Percentiles rank a stretch among this genome's conserved stretches.
phyloP scores from a whole-genome alignment of 2,888 invertebrate genomes.

The Atrina japonica region DNA sequence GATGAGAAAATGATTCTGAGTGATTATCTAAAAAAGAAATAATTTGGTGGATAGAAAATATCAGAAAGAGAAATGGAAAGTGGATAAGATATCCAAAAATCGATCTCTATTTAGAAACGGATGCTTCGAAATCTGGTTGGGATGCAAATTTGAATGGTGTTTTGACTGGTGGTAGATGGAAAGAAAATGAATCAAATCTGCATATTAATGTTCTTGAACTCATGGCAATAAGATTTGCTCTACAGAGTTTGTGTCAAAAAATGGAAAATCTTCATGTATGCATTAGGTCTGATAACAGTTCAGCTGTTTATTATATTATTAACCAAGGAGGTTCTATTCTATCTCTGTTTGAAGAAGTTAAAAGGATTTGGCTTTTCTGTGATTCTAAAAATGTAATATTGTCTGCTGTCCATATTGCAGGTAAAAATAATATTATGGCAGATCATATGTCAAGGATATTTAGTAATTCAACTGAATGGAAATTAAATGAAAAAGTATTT shows the following conservation, averaged over 20 bases:
- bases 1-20: not conserved
- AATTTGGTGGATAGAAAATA: constrained; percentile 34
- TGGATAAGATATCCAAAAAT: constrained; percentile 22
- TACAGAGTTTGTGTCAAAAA: constrained; percentile 26
- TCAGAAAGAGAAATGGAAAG: constrained; percentile 32
- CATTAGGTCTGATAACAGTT: constrained; percentile 36
- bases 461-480: constrained; percentile 42
- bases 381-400: not conserved
- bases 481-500: constrained; percentile 33
- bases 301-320: constrained; percentile 40
- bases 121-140: constrained; percentile 34
- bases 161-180: constrained; percentile 35
- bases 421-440: constrained; percentile 25
- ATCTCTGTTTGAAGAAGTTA: not conserved
- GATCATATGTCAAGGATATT: constrained; percentile 34
- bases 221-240: constrained; percentile 32
- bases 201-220: constrained; percentile 44
- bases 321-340: constrained; percentile 37
- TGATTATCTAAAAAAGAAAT: constrained; percentile 17
- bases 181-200: constrained; percentile 2
- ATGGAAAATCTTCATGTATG: constrained; percentile 23
- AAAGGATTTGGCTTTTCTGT: constrained; percentile 22
- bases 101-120: constrained; percentile 22
- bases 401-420: constrained; percentile 33
- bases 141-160: constrained; percentile 2